Evolutionary conservation across 2,113 vertebrate species (phyloP).

Genomic region (Larimichthys crocea): DNA sequence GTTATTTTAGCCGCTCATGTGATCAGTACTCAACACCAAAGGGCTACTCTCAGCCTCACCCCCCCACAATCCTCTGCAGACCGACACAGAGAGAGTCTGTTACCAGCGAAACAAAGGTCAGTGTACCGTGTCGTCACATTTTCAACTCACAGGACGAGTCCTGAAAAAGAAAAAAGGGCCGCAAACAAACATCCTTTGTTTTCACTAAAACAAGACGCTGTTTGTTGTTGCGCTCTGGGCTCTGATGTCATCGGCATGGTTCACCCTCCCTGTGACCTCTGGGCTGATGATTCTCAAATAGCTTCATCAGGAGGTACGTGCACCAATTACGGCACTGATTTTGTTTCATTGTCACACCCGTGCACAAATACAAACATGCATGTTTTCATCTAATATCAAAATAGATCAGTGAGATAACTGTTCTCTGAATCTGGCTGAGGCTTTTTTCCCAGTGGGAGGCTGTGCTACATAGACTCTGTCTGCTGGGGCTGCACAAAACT

Average conservation of each 20-base stretch:
- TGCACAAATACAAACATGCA: conserved; percentile 35
- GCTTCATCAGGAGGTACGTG: conserved; percentile 47
- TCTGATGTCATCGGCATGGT: conserved; percentile 74
- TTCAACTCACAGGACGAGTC: conserved; percentile 72
- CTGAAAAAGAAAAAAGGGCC: conserved; percentile 49
- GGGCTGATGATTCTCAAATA: conserved; percentile 36
- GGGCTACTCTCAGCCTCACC: conserved; percentile 31
- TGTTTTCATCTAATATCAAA: conserved; percentile 50
- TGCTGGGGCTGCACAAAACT: conserved; percentile 35
- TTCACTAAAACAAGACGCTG: conserved; percentile 64
- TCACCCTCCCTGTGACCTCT: conserved; percentile 65
- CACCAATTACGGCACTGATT: neutral
- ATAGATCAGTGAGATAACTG: conserved; percentile 60
- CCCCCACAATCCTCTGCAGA: conserved; percentile 15
- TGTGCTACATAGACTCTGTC: conserved; percentile 21
- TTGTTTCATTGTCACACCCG: neutral
- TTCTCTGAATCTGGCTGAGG: conserved; percentile 16
- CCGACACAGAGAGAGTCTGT: conserved; percentile 78
- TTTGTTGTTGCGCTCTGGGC: conserved; percentile 72
- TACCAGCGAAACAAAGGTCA: conserved; percentile 78
- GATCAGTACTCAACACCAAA: conserved; percentile 72
- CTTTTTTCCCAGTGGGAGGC: conserved; percentile 22
- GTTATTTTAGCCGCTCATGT: conserved; percentile 78
- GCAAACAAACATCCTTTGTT: conserved; percentile 79
- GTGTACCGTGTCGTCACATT: conserved; percentile 76